phyloP scores from a whole-genome alignment of 2,113 vertebrate species.

The Merops nubicus region DNA sequence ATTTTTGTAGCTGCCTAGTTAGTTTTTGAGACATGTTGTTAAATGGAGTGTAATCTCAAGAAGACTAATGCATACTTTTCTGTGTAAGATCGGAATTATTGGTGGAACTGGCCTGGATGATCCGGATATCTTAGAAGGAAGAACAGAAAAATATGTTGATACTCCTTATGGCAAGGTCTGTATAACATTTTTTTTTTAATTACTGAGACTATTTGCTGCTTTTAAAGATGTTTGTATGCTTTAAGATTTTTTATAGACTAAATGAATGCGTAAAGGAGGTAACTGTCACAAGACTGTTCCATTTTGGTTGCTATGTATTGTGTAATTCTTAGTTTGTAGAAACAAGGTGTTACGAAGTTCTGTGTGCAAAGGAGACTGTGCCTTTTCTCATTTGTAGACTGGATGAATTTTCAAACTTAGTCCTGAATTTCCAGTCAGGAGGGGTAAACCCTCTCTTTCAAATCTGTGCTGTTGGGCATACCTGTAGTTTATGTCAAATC shows the following conservation, averaged over 20 bases:
- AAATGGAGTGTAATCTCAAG: background rate
- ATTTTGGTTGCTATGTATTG: background rate
- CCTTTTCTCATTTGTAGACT: background rate
- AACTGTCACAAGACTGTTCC: background rate
- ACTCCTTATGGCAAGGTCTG: constrained; percentile 95
- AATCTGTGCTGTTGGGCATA: background rate
- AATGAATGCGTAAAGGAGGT: background rate
- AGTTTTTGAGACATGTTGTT: background rate
- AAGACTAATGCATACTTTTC: background rate
- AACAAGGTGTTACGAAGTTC: background rate
- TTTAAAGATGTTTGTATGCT: background rate
- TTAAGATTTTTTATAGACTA: background rate
- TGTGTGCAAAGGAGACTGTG: background rate
- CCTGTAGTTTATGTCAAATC: background rate
- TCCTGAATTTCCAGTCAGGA: background rate
- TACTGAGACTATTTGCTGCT: background rate
- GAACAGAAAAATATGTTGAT: constrained; percentile 91
- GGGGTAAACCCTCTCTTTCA: background rate
- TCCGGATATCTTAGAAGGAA: constrained; percentile 93
- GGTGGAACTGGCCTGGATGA: constrained; percentile 95
- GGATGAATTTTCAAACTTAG: background rate
- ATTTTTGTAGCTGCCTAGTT: background rate
- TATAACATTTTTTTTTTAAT: background rate
- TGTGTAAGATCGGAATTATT: constrained; percentile 91
- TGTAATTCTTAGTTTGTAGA: background rate